Percentiles rank a stretch among this genome's conserved stretches.
Evolutionary conservation across 1,140 invertebrate species (phyloP).

Genomic region (Drosophila albomicans): DNA sequence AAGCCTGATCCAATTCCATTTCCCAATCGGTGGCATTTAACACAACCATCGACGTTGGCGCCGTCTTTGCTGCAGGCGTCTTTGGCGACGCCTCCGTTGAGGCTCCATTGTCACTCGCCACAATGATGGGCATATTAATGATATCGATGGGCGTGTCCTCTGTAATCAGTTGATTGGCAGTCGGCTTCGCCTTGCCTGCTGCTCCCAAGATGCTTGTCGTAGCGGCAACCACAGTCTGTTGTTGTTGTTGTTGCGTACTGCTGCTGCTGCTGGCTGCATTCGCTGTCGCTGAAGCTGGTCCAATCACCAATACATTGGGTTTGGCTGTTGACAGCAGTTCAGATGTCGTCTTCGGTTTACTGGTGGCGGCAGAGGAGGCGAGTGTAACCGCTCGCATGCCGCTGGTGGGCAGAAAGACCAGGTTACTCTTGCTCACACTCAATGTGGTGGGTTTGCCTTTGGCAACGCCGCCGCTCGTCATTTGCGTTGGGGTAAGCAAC

Average conservation of each 20-base stretch:
- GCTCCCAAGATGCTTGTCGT: slow-evolving; percentile 9
- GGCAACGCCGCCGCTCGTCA: slow-evolving; percentile 28
- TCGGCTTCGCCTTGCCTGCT: slow-evolving; percentile 45
- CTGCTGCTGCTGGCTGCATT: slow-evolving; percentile 15
- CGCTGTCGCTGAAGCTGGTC: slow-evolving; percentile 38
- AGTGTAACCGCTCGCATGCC: slow-evolving; percentile 66
- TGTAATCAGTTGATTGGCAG: slow-evolving; percentile 84
- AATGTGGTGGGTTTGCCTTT: slow-evolving; percentile 63
- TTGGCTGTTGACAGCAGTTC: slow-evolving; percentile 46
- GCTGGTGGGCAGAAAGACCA: slow-evolving; percentile 68
- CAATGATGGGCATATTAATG: slow-evolving; percentile 81
- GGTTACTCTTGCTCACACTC: slow-evolving; percentile 71
- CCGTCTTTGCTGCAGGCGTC: slow-evolving; percentile 33
- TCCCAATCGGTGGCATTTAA: slow-evolving; percentile 87
- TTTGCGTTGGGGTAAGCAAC: slow-evolving; percentile 62
- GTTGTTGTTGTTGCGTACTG: too few species aligned
- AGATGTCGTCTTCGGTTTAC: slow-evolving; percentile 51
- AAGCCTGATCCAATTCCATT: slow-evolving; percentile 86
- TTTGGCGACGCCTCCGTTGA: slow-evolving; percentile 11
- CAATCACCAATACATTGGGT: slow-evolving; percentile 70
- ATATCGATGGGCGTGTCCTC: slow-evolving; percentile 86
- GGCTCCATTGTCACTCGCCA: slow-evolving; percentile 66
- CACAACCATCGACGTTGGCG: slow-evolving; percentile 53
- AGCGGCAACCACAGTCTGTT: slow-evolving; percentile 22
- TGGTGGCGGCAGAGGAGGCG: slow-evolving; percentile 19